Evolutionary conservation across 2,888 invertebrate genomes (phyloP), one percentile per base, ranked within the genome.

Genomic region (Thyatira batis): DNA sequence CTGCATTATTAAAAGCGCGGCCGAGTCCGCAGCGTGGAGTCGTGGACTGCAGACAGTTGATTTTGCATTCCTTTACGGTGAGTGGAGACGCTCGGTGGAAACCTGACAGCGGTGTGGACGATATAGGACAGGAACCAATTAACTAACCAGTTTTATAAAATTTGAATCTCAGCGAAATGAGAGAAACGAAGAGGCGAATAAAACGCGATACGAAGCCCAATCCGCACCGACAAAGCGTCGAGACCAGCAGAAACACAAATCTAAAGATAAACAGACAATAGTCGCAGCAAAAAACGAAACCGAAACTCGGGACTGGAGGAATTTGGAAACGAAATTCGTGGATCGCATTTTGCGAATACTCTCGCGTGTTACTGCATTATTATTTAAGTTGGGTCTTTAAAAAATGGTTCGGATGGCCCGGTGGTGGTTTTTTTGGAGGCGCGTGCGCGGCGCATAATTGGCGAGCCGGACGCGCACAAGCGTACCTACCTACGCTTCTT

Each of bases 301-400:
- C 73, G 80, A 77, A 67, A 71, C 65, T 71, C 75, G 71, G 72
- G 71, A 69, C 66, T 73, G 60, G 67, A 72, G 85, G 91, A 89
- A 91, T 91, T 91, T 87, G 85, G 84, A 85, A 87, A 84, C 87
- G 82, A 89, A 89, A 89, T 88, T 87, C 86, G 84, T 68, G 85
- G 85, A 91, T 91, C 87, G 91, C 90, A 91, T 91, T 89, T 89
- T 83, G 87, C 82, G 84, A 86, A 92, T 92, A 84, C 80, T 85
- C 85, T 91, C 89, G 92, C 92, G 91, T 92, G 92, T 92, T 91
- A 89, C 87, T 88, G 91, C 91, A 91, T 90, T 91, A 91, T 92
- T 92, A 91, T 91, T 90, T 89, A 87, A 85, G 84, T 74, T 83
- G 78, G 79, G 76, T 67, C 82, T 86, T 89, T 84, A 85, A 82